Base-by-base conservation (phyloP, 1,140 invertebrate genomes). In the Atta colombica region DNA sequence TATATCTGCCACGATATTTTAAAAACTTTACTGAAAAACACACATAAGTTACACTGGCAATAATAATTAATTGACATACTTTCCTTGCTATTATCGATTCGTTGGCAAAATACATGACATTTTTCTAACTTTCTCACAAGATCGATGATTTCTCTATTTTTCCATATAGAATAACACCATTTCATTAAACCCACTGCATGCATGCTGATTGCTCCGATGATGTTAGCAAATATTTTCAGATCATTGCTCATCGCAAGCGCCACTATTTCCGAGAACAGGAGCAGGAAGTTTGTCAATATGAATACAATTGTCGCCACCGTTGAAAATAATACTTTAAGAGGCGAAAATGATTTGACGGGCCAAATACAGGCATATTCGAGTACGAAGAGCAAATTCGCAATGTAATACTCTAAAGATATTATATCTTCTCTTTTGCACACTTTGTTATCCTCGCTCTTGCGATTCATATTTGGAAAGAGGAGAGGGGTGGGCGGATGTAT, bases 81-180 rank as follows among this genome's bases (percentile, higher is more conserved):
- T 89, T 63, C 25, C 49, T 86, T 66, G 28, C 60, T 88, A 1
- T 78, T 65, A 61, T 88, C 86, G 18, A 90, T 88, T 16, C 53
- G 85, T 74, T 86, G 63, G 55, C 84, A 87, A 25, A 90, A 58
- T 25, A 84, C 49, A 53, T 93, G 89, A 63, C 91, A 93, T 16
- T 69, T 72, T 65, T 89, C 53, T 28, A 93, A 85, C 18, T 55
- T 88, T 51, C n/a, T 55, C 14, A 90, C 55, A 2, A 93, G 31
- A 31, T 85, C 25, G 4, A 86, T 55, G 5, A 93, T 77, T 3
- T 78, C 35, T 8, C 39, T 61, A 16, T 61, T 49, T 31, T 77
- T 87, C 25, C 45, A 63, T 71, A 91, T 87, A 28, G 77, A 89
- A 68, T 88, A 91, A 21, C 77, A 81, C 90, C 91, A 93, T 78